Conservation (phyloP, 1,140 invertebrate genomes). For the Liolophura sinensis region DNA sequence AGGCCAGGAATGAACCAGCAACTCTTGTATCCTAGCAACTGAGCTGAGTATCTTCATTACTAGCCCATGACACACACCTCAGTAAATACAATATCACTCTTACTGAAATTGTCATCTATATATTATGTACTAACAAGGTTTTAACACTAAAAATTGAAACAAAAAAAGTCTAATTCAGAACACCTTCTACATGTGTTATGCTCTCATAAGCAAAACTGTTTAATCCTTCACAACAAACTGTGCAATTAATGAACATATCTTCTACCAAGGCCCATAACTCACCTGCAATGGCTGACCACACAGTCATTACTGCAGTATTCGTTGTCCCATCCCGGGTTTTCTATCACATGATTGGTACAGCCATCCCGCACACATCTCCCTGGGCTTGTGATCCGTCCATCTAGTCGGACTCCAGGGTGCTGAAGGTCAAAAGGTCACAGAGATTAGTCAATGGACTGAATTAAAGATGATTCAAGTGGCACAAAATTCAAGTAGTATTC, state of each 20-base stretch:
- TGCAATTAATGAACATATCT: not conserved
- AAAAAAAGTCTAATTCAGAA: not conserved
- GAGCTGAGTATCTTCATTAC: too few relatives aligned
- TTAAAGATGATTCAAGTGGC: too few relatives aligned
- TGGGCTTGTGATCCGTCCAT: slow-evolving; percentile 4
- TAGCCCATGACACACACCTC: too few relatives aligned
- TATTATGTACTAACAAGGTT: too few relatives aligned
- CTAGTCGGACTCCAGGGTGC: too few relatives aligned
- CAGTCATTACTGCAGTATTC: slow-evolving; percentile 98
- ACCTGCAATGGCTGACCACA: slow-evolving; percentile 91
- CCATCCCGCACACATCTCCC: slow-evolving; percentile 77
- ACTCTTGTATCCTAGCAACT: too few relatives aligned
- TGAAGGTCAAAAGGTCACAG: too few relatives aligned
- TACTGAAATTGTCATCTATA: too few relatives aligned
- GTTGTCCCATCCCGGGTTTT: slow-evolving; percentile 94
- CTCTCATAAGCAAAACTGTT: not conserved
- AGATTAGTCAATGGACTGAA: too few relatives aligned
- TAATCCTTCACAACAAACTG: not conserved
- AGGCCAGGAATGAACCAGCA: not conserved
- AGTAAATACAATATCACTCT: too few relatives aligned
- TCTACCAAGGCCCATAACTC: slow-evolving; percentile 14
- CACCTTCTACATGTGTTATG: not conserved
- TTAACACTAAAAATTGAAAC: too few relatives aligned
- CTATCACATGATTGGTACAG: slow-evolving; percentile 86
- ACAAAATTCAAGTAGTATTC: too few relatives aligned